Percentiles rank a stretch among this genome's conserved stretches.
Conservation (phyloP, 1,140 invertebrate species). For the Antheraea mylitta region DNA sequence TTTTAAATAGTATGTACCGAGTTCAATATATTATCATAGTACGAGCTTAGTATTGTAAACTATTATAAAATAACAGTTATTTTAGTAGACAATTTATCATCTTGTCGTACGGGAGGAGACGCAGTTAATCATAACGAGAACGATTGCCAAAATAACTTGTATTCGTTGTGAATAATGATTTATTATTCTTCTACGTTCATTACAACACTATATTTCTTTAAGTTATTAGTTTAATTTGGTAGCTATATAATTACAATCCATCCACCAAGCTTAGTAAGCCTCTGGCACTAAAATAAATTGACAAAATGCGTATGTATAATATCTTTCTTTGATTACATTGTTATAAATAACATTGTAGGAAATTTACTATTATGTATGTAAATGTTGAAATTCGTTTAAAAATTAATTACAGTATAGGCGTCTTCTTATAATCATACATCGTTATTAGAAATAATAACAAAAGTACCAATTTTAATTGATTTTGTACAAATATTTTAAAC, state of each 20-base stretch:
- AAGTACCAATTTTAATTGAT: too few species aligned
- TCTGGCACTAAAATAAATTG: not conserved
- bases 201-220: conserved; percentile 29
- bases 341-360: too few species aligned
- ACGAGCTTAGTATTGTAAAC: conserved; percentile 8
- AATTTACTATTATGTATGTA: too few species aligned
- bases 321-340: too few species aligned
- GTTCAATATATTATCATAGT: conserved; percentile 3
- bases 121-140: conserved; percentile 61
- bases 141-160: conserved; percentile 73
- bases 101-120: conserved; percentile 43
- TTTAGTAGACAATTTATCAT: conserved; percentile 68
- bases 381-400: too few species aligned
- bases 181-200: conserved; percentile 57
- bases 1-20: not conserved
- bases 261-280: not conserved
- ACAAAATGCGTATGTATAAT: too few species aligned
- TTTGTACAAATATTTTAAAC: too few species aligned
- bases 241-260: not conserved
- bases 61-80: conserved; percentile 62
- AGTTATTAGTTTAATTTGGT: not conserved
- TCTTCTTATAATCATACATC: too few species aligned
- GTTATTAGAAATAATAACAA: too few species aligned
- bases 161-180: conserved; percentile 57
- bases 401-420: too few species aligned